These are phyloP conservation scores for Lacerta bilineata DNA, from an alignment of 2,797 vertebrate species.

Conservation along the genomic window DNA sequence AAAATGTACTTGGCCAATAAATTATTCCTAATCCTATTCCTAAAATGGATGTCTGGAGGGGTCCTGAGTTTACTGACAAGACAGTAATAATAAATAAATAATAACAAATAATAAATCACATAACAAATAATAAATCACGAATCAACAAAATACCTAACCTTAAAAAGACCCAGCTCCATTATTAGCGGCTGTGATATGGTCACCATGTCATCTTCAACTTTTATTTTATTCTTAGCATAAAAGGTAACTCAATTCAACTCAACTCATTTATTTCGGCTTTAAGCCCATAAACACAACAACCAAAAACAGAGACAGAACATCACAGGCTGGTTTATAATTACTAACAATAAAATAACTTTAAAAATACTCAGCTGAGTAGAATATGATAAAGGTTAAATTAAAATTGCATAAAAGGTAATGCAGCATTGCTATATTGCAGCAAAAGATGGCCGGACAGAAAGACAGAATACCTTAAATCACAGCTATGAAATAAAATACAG, in stretches of 20 bases:
- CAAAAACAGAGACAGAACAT: too few relatives aligned
- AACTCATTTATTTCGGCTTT: too few relatives aligned
- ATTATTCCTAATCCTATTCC: too few relatives aligned
- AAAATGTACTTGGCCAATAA: too few relatives aligned
- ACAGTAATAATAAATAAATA: too few relatives aligned
- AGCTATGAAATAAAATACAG: neutral
- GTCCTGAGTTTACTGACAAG: neutral
- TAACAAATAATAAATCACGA: neutral
- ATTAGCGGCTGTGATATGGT: neutral
- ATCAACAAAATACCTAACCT: neutral
- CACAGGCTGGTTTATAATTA: too few relatives aligned
- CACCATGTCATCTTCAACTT: neutral
- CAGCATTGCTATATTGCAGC: neutral
- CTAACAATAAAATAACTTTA: too few relatives aligned
- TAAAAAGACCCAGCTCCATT: neutral
- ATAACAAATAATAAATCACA: too few relatives aligned
- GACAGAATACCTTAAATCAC: neutral
- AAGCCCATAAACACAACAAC: too few relatives aligned
- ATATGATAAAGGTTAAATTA: too few relatives aligned
- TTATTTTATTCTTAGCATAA: neutral
- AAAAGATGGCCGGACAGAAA: neutral
- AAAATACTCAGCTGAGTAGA: too few relatives aligned
- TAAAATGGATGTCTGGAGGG: too few relatives aligned
- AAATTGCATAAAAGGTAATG: neutral
- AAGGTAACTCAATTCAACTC: neutral